phyloP scores from a whole-genome alignment of 1,140 invertebrate genomes.

The Drosophila melanica region DNA sequence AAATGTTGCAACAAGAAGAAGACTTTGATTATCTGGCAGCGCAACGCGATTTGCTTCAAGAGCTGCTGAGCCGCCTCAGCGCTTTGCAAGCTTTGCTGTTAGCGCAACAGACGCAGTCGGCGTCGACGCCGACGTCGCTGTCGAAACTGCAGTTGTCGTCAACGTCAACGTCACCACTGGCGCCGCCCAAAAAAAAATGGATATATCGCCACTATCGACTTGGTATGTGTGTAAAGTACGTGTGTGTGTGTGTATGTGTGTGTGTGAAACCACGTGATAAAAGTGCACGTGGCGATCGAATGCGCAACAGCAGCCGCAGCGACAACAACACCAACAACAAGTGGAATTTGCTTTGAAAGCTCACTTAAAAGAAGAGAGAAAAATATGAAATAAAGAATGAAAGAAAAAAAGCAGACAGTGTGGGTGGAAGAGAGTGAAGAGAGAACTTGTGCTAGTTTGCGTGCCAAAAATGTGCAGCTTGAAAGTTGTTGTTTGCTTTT shows the following conservation, averaged over 20 bases:
- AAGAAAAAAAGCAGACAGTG: neutral
- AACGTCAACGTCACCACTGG: conserved; percentile 3
- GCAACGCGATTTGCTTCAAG: conserved; percentile 33
- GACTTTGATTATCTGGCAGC: conserved; percentile 12
- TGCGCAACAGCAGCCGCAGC: conserved; percentile 13
- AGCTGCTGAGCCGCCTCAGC: conserved; percentile 45
- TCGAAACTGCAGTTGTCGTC: neutral
- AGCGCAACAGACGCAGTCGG: conserved; percentile 17
- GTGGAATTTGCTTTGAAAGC: conserved; percentile 3
- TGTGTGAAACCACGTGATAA: conserved; percentile 29
- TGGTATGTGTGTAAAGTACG: conserved; percentile 19
- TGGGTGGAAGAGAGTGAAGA: neutral
- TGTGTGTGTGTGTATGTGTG: neutral
- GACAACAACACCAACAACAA: neutral
- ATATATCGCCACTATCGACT: conserved; percentile 41
- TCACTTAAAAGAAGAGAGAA: neutral
- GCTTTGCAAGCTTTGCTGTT: conserved; percentile 38
- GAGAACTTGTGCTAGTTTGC: neutral
- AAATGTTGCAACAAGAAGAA: conserved; percentile 23
- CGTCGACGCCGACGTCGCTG: neutral
- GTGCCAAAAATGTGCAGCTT: conserved; percentile 21
- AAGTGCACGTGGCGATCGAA: conserved; percentile 45
- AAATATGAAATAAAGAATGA: too few species aligned
- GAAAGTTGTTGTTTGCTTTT: conserved; percentile 7
- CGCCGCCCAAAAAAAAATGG: conserved; percentile 49